phyloP scores from a whole-genome alignment of 2,888 invertebrate genomes.

The Iphiclides podalirius region DNA sequence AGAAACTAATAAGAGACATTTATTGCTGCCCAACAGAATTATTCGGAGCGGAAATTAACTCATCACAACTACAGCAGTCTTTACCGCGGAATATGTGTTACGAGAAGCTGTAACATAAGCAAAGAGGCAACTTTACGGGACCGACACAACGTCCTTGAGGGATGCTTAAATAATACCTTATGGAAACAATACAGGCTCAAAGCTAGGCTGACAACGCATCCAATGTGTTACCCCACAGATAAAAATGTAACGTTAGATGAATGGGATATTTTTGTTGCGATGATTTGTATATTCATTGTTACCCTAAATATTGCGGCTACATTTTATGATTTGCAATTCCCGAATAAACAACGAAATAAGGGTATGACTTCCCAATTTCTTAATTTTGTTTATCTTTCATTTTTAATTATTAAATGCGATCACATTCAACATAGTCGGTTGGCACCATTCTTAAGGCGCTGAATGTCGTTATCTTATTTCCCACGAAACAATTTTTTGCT shows the following conservation, averaged over 20 bases:
- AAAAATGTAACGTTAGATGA: conserved; percentile 3
- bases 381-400: no score
- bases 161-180: conserved; percentile 26
- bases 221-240: conserved; percentile 3
- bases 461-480: no score
- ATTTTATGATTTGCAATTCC: not conserved
- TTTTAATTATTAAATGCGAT: no score
- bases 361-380: no score
- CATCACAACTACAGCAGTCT: conserved; percentile 27
- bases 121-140: conserved; percentile 8
- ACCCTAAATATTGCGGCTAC: conserved; percentile 3
- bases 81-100: conserved; percentile 29
- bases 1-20: no score
- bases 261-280: conserved; percentile 2
- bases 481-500: no score
- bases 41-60: conserved; percentile 23
- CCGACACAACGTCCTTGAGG: conserved; percentile 22
- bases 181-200: conserved; percentile 21
- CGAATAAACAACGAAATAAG: conserved; percentile 1
- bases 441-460: no score
- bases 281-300: not conserved
- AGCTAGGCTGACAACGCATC: conserved; percentile 4
- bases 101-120: conserved; percentile 21
- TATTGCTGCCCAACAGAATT: conserved; percentile 24
- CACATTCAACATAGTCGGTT: no score